A percentile compares a stretch with the other conserved stretches of the same genome.
Conservation (phyloP, 1,140 invertebrate species). For the Yoshiicerus persimilis region DNA sequence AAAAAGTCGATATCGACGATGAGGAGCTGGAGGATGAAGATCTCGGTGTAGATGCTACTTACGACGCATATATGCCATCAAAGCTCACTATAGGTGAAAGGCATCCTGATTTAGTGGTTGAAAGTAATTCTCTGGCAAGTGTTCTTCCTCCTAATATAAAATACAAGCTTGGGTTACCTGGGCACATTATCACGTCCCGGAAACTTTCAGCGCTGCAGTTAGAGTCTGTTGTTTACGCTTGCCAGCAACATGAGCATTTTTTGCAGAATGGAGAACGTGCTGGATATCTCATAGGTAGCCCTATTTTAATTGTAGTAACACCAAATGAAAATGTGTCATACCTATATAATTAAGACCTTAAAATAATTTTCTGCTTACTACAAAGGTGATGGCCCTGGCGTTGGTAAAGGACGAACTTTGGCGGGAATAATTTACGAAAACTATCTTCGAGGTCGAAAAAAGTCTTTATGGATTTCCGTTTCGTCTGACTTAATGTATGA, state of each 20-base stretch:
- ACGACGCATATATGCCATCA: constrained; percentile 93
- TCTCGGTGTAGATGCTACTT: constrained; percentile 97
- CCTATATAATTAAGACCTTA: background rate
- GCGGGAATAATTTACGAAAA: constrained; percentile 70
- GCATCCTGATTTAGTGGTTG: constrained; percentile 69
- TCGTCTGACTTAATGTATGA: constrained; percentile 68
- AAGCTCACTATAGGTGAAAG: constrained; percentile 74
- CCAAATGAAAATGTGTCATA: background rate
- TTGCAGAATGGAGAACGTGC: constrained; percentile 62
- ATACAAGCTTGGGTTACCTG: constrained; percentile 62
- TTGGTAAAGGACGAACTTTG: constrained; percentile 69
- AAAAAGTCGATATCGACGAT: too few relatives aligned
- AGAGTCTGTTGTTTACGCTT: constrained; percentile 66
- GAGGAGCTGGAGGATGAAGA: constrained; percentile 97
- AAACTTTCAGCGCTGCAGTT: constrained; percentile 66
- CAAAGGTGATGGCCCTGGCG: constrained; percentile 68
- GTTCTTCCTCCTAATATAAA: constrained; percentile 64
- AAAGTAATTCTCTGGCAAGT: constrained; percentile 65
- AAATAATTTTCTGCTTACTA: background rate
- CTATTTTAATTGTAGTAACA: background rate
- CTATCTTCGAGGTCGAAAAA: constrained; percentile 63
- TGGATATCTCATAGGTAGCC: constrained; percentile 65
- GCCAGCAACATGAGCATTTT: constrained; percentile 63
- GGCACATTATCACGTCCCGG: constrained; percentile 60
- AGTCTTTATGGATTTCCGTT: constrained; percentile 66